Evolutionary conservation across 2,888 invertebrate genomes (phyloP).

Genomic region (Cephus nigrinus): DNA sequence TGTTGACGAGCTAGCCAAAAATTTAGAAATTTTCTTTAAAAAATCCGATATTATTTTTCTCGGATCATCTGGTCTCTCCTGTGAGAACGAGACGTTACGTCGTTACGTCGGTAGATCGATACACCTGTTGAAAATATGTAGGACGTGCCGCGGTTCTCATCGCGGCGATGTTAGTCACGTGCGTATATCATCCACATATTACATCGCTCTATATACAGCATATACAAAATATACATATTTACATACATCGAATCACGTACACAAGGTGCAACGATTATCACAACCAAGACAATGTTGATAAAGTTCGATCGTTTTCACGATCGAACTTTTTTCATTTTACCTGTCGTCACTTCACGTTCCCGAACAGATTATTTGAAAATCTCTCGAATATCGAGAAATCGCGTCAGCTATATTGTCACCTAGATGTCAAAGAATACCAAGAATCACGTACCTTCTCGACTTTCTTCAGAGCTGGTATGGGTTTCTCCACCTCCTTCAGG

Average conservation of each 20-base stretch:
- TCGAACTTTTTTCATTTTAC: neutral
- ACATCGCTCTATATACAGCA: neutral
- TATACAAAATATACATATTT: conserved; percentile 4
- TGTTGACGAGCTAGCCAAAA: neutral
- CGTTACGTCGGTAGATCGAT: conserved; percentile 4
- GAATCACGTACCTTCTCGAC: conserved; percentile 85
- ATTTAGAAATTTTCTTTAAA: neutral
- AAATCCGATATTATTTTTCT: neutral
- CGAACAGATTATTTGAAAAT: neutral
- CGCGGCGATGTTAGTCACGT: neutral
- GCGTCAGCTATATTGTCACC: neutral
- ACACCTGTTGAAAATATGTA: neutral
- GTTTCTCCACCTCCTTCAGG: conserved; percentile 91
- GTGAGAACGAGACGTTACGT: conserved; percentile 22
- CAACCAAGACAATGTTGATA: neutral
- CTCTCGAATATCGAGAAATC: neutral
- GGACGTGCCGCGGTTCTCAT: neutral
- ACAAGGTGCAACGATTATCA: conserved; percentile 16
- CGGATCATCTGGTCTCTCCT: conserved; percentile 2
- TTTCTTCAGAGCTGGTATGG: conserved; percentile 87
- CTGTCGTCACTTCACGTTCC: neutral
- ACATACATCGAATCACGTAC: conserved; percentile 2
- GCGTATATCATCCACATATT: conserved; percentile 4
- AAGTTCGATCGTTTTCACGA: neutral
- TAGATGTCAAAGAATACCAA: neutral